Percentiles rank a stretch among this genome's conserved stretches.
Evolutionary conservation across 1,140 invertebrate species (phyloP).

Genomic region (Anastrepha ludens): DNA sequence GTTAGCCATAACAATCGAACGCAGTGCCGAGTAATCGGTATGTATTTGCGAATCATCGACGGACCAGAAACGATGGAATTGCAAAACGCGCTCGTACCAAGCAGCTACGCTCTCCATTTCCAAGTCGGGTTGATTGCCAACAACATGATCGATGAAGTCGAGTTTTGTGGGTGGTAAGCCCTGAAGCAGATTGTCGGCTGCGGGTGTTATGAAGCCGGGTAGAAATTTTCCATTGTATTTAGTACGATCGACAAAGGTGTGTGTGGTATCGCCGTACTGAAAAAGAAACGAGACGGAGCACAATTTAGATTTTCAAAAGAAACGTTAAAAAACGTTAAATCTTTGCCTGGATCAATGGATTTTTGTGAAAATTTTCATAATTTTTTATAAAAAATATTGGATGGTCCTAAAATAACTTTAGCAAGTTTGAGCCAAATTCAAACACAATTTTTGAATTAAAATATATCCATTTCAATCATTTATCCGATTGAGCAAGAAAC

Average conservation of each 20-base stretch:
- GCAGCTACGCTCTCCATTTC: constrained; percentile 91
- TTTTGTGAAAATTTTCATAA: too few relatives aligned
- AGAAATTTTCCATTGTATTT: constrained; percentile 92
- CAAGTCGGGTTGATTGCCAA: constrained; percentile 96
- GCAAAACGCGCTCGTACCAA: constrained; percentile 95
- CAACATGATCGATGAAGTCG: constrained; percentile 96
- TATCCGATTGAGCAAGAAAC: too few relatives aligned
- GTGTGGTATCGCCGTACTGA: constrained; percentile 97
- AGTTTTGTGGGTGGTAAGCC: constrained; percentile 81
- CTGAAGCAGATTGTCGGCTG: constrained; percentile 68
- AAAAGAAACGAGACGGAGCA: background rate
- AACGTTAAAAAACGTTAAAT: background rate
- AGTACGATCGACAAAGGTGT: constrained; percentile 94
- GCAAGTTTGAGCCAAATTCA: too few relatives aligned
- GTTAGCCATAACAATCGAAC: constrained; percentile 98
- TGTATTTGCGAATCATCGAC: constrained; percentile 97
- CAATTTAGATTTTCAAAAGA: background rate
- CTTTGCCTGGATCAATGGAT: too few relatives aligned
- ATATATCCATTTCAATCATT: too few relatives aligned
- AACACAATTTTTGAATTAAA: too few relatives aligned
- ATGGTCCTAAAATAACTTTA: too few relatives aligned
- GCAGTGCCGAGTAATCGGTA: constrained; percentile 95
- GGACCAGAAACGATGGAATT: constrained; percentile 99
- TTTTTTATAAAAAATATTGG: too few relatives aligned
- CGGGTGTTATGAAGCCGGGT: constrained; percentile 84